phyloP scores from a whole-genome alignment of 1,140 invertebrate genomes.

The Pogonognathellus flavescens region DNA sequence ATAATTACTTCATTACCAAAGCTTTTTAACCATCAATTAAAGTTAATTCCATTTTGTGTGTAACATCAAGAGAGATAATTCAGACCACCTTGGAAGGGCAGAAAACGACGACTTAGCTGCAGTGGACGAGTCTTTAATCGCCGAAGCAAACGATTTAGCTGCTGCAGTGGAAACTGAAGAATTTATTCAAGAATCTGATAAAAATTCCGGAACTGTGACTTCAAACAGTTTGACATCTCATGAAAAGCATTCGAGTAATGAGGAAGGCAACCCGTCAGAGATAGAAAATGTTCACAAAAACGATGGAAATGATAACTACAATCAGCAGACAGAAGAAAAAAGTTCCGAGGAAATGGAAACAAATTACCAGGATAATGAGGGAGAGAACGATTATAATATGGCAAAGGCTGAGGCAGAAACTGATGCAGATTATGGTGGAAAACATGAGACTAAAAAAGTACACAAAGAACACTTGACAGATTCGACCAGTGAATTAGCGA shows the following conservation, averaged over 20 bases:
- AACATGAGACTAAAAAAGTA: neutral
- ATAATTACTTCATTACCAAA: too few species aligned
- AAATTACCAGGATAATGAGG: neutral
- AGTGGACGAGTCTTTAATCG: neutral
- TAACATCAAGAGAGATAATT: neutral
- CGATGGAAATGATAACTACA: neutral
- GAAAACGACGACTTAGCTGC: neutral
- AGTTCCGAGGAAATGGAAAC: too few species aligned
- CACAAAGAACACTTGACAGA: neutral
- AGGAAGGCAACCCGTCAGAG: neutral
- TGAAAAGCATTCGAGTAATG: neutral
- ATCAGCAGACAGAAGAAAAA: neutral
- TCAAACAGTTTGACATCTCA: neutral
- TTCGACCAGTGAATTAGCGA: neutral
- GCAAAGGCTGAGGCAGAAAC: too few species aligned
- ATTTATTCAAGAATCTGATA: neutral
- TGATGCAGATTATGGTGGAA: too few species aligned
- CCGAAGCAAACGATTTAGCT: neutral
- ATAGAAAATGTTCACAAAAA: neutral
- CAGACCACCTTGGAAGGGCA: neutral
- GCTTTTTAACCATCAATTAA: too few species aligned
- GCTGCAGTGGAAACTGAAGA: slow-evolving; percentile 1
- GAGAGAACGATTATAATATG: neutral
- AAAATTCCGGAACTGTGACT: neutral
- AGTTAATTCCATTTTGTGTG: neutral